Evolutionary conservation across 2,113 vertebrate genomes (phyloP).

Genomic region (Oreocharis arfaki): DNA sequence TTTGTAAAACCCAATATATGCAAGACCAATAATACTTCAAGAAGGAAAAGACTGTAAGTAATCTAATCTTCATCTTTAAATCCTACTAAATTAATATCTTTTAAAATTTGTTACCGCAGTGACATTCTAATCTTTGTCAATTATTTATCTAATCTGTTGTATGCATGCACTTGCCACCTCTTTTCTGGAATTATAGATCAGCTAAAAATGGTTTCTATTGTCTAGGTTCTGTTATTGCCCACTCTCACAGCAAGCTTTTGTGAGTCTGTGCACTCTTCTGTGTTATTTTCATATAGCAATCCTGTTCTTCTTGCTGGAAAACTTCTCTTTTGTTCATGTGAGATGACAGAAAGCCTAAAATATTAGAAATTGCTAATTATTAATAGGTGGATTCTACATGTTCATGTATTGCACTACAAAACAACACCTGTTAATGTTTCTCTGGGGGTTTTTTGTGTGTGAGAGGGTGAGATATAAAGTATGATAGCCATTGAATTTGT

Average conservation of each 20-base stretch:
- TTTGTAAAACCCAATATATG: neutral
- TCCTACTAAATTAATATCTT: neutral
- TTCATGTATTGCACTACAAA: neutral
- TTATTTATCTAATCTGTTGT: neutral
- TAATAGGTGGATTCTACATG: neutral
- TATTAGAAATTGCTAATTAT: neutral
- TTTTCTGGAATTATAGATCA: neutral
- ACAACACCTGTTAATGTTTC: neutral
- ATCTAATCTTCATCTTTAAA: neutral
- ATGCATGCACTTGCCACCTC: neutral
- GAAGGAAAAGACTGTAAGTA: neutral
- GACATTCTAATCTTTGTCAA: neutral
- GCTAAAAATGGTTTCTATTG: neutral
- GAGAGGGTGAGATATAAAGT: neutral
- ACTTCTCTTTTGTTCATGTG: neutral
- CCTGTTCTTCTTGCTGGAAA: neutral
- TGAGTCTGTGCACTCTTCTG: neutral
- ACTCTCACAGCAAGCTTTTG: neutral
- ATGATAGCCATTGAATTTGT: neutral
- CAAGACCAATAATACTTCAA: neutral
- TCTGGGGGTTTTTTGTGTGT: neutral
- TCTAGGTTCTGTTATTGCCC: rapidly evolving
- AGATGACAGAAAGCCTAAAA: neutral
- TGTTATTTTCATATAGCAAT: neutral
- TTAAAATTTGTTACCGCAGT: neutral